Percentiles rank a stretch among this genome's conserved stretches.
Conservation (phyloP, 1,140 invertebrate species). For the Hylyphantes graminicola region DNA sequence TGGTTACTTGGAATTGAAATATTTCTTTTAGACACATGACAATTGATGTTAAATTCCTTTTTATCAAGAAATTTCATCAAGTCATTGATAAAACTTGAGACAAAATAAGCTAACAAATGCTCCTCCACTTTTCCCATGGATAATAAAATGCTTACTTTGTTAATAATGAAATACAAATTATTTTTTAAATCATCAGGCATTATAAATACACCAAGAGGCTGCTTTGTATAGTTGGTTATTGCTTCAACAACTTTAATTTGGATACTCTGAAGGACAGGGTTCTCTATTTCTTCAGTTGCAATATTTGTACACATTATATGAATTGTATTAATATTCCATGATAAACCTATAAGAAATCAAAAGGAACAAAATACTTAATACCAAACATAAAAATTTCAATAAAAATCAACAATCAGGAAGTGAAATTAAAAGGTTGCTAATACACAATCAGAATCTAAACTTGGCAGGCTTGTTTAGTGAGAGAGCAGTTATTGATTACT, state of each 20-base stretch:
- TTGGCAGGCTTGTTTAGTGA: too few species aligned
- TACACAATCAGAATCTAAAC: too few species aligned
- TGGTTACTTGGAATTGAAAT: too few species aligned
- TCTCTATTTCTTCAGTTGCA: background rate
- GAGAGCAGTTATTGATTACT: too few species aligned
- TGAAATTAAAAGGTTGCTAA: too few species aligned
- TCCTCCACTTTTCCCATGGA: background rate
- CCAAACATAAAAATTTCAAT: background rate
- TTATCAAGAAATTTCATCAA: background rate
- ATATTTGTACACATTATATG: constrained; percentile 3
- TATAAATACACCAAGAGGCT: background rate
- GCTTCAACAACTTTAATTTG: background rate
- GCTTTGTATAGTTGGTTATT: background rate
- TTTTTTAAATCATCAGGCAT: background rate
- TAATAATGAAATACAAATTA: background rate
- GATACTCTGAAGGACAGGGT: background rate
- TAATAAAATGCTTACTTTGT: background rate
- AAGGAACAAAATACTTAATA: background rate
- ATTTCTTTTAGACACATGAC: too few species aligned
- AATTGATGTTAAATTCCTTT: background rate
- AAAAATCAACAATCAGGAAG: background rate
- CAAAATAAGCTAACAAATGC: constrained; percentile 14
- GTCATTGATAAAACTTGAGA: background rate
- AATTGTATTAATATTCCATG: background rate
- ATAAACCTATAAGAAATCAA: constrained; percentile 9